These are phyloP conservation scores for Poecilia latipinna DNA, from an alignment of 2,113 vertebrate species.

Conservation along the genomic window DNA sequence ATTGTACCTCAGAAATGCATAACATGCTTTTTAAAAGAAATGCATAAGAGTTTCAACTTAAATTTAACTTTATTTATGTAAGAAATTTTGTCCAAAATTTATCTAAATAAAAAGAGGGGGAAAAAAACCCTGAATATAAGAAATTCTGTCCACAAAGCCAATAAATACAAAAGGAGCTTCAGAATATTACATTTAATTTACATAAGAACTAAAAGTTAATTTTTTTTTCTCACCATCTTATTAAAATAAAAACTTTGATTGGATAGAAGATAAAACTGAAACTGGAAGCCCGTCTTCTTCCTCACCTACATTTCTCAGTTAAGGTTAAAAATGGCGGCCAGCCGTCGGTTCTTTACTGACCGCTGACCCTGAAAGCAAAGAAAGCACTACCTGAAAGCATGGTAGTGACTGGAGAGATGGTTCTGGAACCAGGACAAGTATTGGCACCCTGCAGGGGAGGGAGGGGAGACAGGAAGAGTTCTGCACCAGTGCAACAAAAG, in stretches of 20 bases:
- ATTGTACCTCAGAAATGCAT: not conserved
- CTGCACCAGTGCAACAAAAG: constrained; percentile 27
- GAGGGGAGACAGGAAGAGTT: not conserved
- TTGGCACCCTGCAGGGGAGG: not conserved
- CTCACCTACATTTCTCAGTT: not conserved
- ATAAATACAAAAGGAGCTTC: too few relatives aligned
- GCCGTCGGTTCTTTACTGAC: not conserved
- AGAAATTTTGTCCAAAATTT: not conserved
- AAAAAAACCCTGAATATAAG: not conserved
- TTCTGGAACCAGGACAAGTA: not conserved
- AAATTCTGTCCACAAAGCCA: not conserved
- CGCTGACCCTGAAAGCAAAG: not conserved
- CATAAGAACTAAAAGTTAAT: too few relatives aligned
- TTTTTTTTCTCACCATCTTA: not conserved
- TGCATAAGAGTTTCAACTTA: not conserved
- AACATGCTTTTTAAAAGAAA: not conserved
- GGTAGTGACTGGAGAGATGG: too few relatives aligned
- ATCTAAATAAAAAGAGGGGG: not conserved
- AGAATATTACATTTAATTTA: too few relatives aligned
- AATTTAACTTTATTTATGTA: not conserved
- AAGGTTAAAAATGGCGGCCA: not conserved
- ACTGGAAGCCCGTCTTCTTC: not conserved
- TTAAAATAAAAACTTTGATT: constrained; percentile 99
- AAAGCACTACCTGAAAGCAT: too few relatives aligned
- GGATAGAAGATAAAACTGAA: constrained; percentile 61